Conservation (phyloP, 35 echinoderm and acorn worm species). For the Acanthaster planci region DNA sequence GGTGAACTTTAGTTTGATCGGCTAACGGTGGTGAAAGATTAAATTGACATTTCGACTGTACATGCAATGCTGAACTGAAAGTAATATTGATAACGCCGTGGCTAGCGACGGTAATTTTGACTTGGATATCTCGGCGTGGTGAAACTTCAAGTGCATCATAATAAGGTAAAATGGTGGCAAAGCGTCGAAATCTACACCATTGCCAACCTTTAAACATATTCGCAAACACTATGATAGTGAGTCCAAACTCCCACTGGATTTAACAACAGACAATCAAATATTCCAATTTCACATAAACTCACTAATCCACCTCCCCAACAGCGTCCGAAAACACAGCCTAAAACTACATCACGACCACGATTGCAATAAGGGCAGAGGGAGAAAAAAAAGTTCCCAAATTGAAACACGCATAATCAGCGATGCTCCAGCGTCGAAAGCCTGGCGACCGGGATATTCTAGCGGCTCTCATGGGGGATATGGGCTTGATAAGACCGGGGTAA, state of each 20-base stretch:
- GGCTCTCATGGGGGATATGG: constrained; percentile 1
- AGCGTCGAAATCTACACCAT: no score
- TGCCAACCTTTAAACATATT: no score
- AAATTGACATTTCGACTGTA: no score
- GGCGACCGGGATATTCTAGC: not conserved
- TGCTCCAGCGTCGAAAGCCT: not conserved
- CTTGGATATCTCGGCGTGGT: no score
- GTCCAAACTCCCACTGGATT: no score
- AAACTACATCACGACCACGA: not conserved
- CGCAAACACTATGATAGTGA: no score
- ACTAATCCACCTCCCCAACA: not conserved
- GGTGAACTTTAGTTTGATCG: not conserved
- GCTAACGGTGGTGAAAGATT: not conserved
- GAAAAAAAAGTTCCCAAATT: not conserved
- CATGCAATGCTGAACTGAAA: no score
- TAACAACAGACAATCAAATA: not conserved
- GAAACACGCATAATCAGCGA: not conserved
- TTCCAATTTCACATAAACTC: not conserved
- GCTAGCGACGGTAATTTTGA: no score
- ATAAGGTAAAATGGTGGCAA: no score
- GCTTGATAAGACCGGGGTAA: not conserved
- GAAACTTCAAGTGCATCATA: no score
- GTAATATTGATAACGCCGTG: no score
- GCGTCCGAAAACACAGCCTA: not conserved
- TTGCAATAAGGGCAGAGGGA: not conserved